These are phyloP conservation scores for Pelobates cultripes DNA, from an alignment of 2,797 vertebrate species.

Conservation along the genomic window DNA sequence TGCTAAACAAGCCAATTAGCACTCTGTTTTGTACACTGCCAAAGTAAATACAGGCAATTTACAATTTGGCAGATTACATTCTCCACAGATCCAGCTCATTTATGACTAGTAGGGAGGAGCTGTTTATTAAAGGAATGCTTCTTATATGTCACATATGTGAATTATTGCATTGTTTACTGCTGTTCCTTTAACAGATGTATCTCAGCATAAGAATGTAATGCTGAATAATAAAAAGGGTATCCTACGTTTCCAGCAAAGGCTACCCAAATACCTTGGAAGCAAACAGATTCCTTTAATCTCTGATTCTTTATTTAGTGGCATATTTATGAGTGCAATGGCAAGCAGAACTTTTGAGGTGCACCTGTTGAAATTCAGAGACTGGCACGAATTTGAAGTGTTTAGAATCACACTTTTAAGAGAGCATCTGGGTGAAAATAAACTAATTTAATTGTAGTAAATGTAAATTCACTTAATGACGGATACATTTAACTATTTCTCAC, in stretches of 20 bases:
- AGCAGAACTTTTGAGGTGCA: neutral
- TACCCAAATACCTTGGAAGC: neutral
- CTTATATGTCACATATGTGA: constrained; percentile 66
- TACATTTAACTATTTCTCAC: too few species aligned
- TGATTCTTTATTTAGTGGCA: neutral
- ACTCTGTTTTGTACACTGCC: constrained; percentile 80
- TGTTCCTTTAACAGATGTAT: constrained; percentile 68
- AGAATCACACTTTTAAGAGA: too few species aligned
- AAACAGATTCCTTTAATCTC: neutral
- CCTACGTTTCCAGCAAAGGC: neutral
- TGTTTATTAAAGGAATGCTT: constrained; percentile 77
- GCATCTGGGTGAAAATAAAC: too few species aligned
- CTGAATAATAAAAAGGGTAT: neutral
- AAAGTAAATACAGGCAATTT: constrained; percentile 81
- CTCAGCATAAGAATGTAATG: constrained; percentile 14
- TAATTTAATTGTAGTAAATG: too few species aligned
- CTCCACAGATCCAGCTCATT: constrained; percentile 73
- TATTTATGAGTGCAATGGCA: neutral
- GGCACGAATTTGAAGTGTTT: too few species aligned
- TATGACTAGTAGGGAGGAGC: constrained; percentile 74
- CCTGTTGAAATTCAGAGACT: neutral
- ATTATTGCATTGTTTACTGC: constrained; percentile 49
- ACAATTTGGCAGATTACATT: constrained; percentile 78
- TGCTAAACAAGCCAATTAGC: constrained; percentile 83
- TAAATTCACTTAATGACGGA: too few species aligned